These are phyloP conservation scores for Quadroppia sp. DNA, from an alignment of 2,888 invertebrate species.

Conservation along the genomic window DNA sequence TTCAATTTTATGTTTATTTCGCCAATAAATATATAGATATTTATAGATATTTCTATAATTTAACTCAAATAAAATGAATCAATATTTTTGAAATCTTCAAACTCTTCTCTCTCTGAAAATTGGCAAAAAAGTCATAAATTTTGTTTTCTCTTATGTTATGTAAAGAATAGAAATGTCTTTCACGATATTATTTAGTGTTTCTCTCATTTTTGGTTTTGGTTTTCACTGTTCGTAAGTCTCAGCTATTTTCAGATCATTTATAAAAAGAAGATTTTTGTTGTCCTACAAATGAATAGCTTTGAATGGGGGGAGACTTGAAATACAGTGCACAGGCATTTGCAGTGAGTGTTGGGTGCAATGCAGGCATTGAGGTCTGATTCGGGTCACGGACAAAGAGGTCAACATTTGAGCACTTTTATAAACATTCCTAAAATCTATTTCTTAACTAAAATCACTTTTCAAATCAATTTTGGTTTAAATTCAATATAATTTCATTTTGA, in stretches of 20 bases:
- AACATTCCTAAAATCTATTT: background rate
- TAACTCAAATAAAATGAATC: background rate
- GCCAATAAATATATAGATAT: no score
- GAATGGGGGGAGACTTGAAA: background rate
- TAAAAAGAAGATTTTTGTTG: constrained; percentile 10
- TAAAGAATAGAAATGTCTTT: background rate
- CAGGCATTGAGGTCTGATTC: background rate
- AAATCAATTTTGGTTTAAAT: no score
- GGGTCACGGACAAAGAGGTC: constrained; percentile 6
- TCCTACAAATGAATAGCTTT: background rate
- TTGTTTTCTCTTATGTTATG: background rate
- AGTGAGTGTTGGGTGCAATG: background rate
- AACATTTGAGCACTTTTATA: background rate
- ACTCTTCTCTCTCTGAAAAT: background rate
- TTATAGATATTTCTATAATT: no score
- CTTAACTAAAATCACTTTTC: background rate
- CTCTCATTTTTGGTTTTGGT: background rate
- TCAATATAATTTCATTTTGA: no score
- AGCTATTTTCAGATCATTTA: constrained; percentile 6
- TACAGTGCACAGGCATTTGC: background rate
- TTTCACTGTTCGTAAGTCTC: background rate
- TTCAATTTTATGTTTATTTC: no score
- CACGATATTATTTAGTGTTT: background rate
- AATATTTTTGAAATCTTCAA: no score
- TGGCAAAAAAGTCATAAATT: background rate